Evolutionary conservation across 2,113 vertebrate genomes (phyloP).

Genomic region (Catagonus wagneri): DNA sequence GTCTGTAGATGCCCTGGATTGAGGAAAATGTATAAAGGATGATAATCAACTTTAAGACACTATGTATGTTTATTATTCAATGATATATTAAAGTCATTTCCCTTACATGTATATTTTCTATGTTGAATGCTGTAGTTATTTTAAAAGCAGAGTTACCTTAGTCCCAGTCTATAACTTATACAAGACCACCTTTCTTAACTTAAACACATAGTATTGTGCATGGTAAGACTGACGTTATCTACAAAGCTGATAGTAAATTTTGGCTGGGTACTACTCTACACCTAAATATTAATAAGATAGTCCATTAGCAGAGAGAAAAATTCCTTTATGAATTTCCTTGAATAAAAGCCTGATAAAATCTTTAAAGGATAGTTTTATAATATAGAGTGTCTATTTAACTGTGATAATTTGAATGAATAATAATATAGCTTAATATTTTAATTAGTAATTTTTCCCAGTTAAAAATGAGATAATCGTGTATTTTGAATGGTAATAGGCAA

Average conservation of each 20-base stretch:
- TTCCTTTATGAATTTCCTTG: conserved; percentile 19
- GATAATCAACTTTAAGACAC: neutral
- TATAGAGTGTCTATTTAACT: neutral
- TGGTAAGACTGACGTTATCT: neutral
- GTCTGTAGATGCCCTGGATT: conserved; percentile 3
- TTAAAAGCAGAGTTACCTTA: neutral
- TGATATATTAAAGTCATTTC: conserved; percentile 49
- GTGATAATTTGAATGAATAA: conserved; percentile 19
- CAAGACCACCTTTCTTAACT: neutral
- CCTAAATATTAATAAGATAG: neutral
- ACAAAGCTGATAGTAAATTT: neutral
- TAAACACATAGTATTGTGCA: neutral
- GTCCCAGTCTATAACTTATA: neutral
- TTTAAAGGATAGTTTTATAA: neutral
- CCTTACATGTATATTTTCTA: conserved; percentile 12
- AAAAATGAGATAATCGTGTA: conserved; percentile 4
- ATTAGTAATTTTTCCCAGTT: conserved; percentile 17
- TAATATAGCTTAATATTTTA: conserved; percentile 45
- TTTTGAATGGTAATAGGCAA: conserved; percentile 50
- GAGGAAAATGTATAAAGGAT: neutral
- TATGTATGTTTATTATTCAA: neutral
- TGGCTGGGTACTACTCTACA: neutral
- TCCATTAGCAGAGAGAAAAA: neutral
- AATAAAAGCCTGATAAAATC: conserved; percentile 31
- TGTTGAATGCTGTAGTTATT: neutral